Conservation (phyloP, 2,888 invertebrate genomes). For the Drosophila histrio region DNA sequence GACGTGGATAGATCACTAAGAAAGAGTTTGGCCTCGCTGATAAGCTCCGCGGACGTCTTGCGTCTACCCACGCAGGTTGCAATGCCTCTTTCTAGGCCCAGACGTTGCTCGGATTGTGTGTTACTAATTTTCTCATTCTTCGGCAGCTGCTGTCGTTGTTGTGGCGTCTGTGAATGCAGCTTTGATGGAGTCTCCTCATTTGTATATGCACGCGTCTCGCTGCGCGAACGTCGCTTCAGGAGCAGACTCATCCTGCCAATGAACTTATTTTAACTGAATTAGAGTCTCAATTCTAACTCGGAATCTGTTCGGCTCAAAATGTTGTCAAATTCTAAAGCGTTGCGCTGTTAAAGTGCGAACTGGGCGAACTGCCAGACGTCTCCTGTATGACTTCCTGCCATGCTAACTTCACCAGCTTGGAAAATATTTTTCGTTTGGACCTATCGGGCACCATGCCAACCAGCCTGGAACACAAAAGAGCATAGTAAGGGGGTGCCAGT, state of each 20-base stretch:
- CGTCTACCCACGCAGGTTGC: conserved; percentile 77
- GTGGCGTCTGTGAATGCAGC: conserved; percentile 14
- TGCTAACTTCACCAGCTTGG: conserved; percentile 22
- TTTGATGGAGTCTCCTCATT: conserved; percentile 19
- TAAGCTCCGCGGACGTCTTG: conserved; percentile 92
- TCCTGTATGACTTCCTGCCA: conserved; percentile 13
- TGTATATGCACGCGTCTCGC: conserved; percentile 62
- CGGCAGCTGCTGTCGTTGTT: conserved; percentile 6
- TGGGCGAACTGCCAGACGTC: conserved; percentile 37
- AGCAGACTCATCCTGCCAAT: conserved; percentile 65
- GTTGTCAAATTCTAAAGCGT: conserved; percentile 20
- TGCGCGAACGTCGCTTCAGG: conserved; percentile 75
- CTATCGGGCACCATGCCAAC: conserved; percentile 82
- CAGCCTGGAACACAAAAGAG: conserved; percentile 3
- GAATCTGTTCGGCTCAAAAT: background rate
- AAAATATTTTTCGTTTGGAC: conserved; percentile 80
- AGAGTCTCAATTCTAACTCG: background rate
- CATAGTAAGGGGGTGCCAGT: background rate
- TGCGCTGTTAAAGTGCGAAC: conserved; percentile 39
- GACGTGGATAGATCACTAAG: conserved; percentile 76
- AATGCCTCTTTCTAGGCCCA: conserved; percentile 4
- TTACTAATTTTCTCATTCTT: conserved; percentile 27
- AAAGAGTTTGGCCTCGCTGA: conserved; percentile 90
- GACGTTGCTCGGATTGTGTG: conserved; percentile 29
- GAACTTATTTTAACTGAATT: background rate